Conservation (phyloP, 2,888 invertebrate species). For the Tenthredo notha region DNA sequence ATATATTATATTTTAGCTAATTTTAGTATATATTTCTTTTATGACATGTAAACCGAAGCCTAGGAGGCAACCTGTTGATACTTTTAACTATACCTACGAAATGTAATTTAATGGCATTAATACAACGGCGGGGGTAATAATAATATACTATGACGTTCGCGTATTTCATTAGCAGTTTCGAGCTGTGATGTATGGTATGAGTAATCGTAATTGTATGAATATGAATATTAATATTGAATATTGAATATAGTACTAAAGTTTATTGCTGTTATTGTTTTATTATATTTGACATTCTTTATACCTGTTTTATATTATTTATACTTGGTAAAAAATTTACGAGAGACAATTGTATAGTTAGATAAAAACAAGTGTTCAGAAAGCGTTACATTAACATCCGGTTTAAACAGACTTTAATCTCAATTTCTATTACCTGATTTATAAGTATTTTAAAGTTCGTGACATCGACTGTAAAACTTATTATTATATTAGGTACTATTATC, state of each 20-base stretch:
- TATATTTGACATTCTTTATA: neutral
- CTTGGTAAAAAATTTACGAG: neutral
- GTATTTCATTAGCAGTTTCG: neutral
- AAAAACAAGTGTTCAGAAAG: conserved; percentile 35
- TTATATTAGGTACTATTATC: too few relatives aligned
- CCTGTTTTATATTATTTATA: neutral
- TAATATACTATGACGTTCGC: neutral
- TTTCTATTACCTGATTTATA: neutral
- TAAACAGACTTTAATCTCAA: conserved; percentile 3
- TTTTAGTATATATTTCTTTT: neutral
- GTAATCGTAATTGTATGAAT: neutral
- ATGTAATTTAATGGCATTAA: neutral
- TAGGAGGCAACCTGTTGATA: neutral
- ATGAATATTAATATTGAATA: neutral
- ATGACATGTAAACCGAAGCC: neutral
- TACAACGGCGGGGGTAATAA: neutral
- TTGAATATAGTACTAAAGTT: neutral
- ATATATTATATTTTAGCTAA: neutral
- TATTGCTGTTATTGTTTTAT: neutral
- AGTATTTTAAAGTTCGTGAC: neutral
- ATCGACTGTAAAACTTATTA: neutral
- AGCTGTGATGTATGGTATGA: neutral
- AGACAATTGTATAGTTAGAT: neutral
- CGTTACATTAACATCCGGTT: conserved; percentile 41
- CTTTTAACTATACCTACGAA: neutral